A percentile compares a stretch with the other conserved stretches of the same genome.
phyloP scores from a whole-genome alignment of 2,888 invertebrate species.

The Cantharis rufa region DNA sequence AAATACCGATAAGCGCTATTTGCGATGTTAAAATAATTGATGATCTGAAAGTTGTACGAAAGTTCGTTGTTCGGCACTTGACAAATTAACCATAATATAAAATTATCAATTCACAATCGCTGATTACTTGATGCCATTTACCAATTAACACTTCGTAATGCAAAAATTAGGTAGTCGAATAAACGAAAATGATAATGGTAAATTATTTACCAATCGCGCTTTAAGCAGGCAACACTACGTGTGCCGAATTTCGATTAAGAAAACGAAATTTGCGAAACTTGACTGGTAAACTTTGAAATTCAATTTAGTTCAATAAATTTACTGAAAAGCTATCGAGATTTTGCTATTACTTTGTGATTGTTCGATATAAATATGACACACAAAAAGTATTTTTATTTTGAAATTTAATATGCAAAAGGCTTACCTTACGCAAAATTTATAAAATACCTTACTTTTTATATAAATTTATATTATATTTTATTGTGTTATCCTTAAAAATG shows the following conservation, averaged over 20 bases:
- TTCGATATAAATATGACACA: background rate
- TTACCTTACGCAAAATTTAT: background rate
- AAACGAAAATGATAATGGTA: conserved; percentile 18
- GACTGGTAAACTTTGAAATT: conserved; percentile 8
- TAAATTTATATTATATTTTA: background rate
- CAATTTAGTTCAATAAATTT: conserved; percentile 13
- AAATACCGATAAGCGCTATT: background rate
- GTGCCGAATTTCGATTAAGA: conserved; percentile 18
- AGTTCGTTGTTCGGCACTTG: background rate
- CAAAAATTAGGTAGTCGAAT: background rate
- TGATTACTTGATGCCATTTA: background rate
- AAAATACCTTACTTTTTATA: background rate
- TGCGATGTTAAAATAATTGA: background rate
- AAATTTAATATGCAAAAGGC: background rate
- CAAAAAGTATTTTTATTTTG: background rate
- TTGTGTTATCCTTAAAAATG: background rate
- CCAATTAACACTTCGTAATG: background rate
- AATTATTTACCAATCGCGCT: conserved; percentile 28
- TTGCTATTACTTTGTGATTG: conserved; percentile 9
- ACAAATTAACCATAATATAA: too few species aligned
- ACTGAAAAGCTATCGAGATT: conserved; percentile 10
- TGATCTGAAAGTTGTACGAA: background rate
- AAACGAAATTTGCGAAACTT: conserved; percentile 20
- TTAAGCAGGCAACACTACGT: conserved; percentile 24
- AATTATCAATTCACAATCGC: background rate